phyloP scores from a whole-genome alignment of 2,797 vertebrate genomes.

The Danio jaintianensis region DNA sequence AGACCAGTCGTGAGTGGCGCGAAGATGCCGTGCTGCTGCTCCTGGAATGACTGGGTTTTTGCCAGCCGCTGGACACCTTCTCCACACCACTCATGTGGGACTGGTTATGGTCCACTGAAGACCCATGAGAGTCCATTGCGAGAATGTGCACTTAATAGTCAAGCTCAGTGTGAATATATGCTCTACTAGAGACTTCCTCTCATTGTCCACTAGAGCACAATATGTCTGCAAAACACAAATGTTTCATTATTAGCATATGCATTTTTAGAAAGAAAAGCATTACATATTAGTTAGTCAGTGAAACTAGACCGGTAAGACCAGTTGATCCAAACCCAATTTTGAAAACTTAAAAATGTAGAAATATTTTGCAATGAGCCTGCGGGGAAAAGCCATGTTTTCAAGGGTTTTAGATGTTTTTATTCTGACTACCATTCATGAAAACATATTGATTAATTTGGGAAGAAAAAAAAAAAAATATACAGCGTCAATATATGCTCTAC shows the following conservation, averaged over 20 bases:
- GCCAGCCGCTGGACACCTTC: conserved; percentile 75
- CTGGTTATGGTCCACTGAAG: conserved; percentile 70
- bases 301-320: background rate
- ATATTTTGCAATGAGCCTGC: background rate
- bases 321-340: no score
- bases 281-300: background rate
- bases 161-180: conserved; percentile 38
- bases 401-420: no score
- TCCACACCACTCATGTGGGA: conserved; percentile 84
- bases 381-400: no score
- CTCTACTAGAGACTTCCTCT: conserved; percentile 53
- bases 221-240: conserved; percentile 42
- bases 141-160: conserved; percentile 29
- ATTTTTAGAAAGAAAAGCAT: background rate
- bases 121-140: conserved; percentile 71
- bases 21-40: conserved; percentile 88
- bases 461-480: no score
- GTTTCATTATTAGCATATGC: background rate
- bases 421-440: no score
- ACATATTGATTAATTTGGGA: no score
- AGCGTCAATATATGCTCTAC: no score
- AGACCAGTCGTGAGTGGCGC: conserved; percentile 86
- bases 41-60: conserved; percentile 79
- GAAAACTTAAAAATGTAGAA: no score
- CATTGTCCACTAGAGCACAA: conserved; percentile 43